Evolutionary conservation across 2,888 invertebrate genomes (phyloP).

Genomic region (Ophion ventricosus): DNA sequence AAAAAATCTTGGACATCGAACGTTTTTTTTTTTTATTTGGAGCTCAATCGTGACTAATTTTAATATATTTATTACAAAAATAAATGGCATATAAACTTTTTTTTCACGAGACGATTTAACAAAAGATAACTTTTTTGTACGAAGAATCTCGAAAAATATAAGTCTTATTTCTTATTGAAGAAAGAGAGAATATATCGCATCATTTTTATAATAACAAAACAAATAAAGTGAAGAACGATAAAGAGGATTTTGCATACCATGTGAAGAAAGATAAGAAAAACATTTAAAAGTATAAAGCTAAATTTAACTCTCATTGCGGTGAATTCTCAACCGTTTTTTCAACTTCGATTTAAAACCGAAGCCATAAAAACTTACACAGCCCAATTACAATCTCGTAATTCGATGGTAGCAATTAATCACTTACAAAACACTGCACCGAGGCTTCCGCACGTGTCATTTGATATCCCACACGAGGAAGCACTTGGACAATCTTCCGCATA

Average conservation of each 20-base stretch:
- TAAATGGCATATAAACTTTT: not conserved
- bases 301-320: not conserved
- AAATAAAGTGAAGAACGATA: not conserved
- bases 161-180: not conserved
- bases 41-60: not conserved
- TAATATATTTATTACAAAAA: not conserved
- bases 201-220: not conserved
- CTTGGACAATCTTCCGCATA: slow-evolving; percentile 9
- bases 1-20: not conserved
- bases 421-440: slow-evolving; percentile 7
- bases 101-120: not conserved
- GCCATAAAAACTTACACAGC: not conserved
- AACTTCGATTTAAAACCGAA: not conserved
- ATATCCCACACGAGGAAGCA: slow-evolving; percentile 42
- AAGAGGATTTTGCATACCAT: not conserved
- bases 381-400: not conserved
- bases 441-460: slow-evolving; percentile 18
- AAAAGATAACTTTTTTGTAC: not conserved
- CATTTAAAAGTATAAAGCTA: not conserved
- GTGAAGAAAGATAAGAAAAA: not conserved
- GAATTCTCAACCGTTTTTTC: not conserved
- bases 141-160: not conserved
- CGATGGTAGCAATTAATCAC: slow-evolving; percentile 34
- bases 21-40: not conserved
- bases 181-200: not conserved